Evolutionary conservation across 2,113 vertebrate genomes (phyloP), one percentile per base, ranked within the genome.

Genomic region (Megalops atlanticus): DNA sequence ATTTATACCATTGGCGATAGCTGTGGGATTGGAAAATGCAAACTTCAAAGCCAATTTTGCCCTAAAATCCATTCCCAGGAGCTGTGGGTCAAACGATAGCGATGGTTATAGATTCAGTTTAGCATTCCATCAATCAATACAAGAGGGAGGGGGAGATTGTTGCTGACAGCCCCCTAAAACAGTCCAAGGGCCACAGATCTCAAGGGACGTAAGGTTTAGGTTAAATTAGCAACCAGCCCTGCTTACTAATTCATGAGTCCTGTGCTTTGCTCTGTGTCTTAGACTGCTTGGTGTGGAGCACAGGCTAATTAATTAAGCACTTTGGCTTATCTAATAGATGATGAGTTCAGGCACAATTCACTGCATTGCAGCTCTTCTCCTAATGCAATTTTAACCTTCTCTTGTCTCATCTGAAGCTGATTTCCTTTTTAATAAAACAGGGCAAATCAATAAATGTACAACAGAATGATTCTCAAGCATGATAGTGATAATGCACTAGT

Each of bases 221-320:
- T 91, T 93, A 94, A 93, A 93, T 93, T 92, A 91, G 90, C 90
- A 78, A 64, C 86, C 90, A 85, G 86, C 86, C 91, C 89, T 88
- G 89, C 89, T 93, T 89, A 93, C 91, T 93, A 93, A 94, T 95
- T 95, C 91, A 94, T 94, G 93, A 94, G 91, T 90, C 89, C 87
- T 89, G 47, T 78, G 86, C 90, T 91, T 92, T 87, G 86, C 89
- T 91, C 83, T 86, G 80, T 64, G 58, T 64, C 11, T 64, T 64
- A 27, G 58, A 64, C 11, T 64, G 4, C n/a, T 64, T 86, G 81
- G 83, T 81, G 89, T 87, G 87, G 87, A 86, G 84, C 90, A 40
- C 87, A 74, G 87, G 74, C 88, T 92, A 92, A 93, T 93, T 94
- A 92, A 88, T 83, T 86, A 78, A 71, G 88, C 89, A 86, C 91